Evolutionary conservation across 1,140 invertebrate genomes (phyloP), one percentile per base, ranked within the genome.

Genomic region (Leguminivora glycinivorella): DNA sequence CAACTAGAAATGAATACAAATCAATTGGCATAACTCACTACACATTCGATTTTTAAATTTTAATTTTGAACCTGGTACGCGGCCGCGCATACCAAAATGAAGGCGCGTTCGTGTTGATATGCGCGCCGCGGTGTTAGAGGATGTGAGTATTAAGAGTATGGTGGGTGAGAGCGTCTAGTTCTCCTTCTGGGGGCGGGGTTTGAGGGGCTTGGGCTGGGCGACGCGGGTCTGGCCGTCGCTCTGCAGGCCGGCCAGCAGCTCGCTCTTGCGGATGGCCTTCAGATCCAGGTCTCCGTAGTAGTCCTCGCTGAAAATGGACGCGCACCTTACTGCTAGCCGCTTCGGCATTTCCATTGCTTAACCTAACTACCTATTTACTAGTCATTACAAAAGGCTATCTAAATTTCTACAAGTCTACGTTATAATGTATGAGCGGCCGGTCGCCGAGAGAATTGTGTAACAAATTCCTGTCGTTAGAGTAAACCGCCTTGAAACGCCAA

Each of bases 251-350:
- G 96, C 93, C 83, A 96, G 93, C 75, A 98, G 94, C 91, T 97
- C 96, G 92, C 96, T 96, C 94, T 98, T 98, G 92, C 96, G 95
- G 93, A 98, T 97, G 92, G 95, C 94, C 94, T 98, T 98, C 92
- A 98, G 93, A 92, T 98, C 97, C 94, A 98, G 91, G 91, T 98
- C 97, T 77, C 97, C 97, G 85, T 98, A 98, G 94, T 98, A 98
- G 94, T 98, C 97, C 94, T 98, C 97, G 94, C 97, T 97, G 89
- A 91, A 91, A 91, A 89, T 83, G 83, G 82, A 90, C 83, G 82
- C 83, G 81, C 75, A 87, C 80, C 89, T 91, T 91, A 91, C 88
- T 86, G 76, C 82, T 85, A 85, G 83, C 82, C 81, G 74, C 75
- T 74, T 84, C 86, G 83, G 80, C 22, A 25, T 67, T 70, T 25